phyloP scores from a whole-genome alignment of 2,113 vertebrate genomes.

The Manacus vitellinus region DNA sequence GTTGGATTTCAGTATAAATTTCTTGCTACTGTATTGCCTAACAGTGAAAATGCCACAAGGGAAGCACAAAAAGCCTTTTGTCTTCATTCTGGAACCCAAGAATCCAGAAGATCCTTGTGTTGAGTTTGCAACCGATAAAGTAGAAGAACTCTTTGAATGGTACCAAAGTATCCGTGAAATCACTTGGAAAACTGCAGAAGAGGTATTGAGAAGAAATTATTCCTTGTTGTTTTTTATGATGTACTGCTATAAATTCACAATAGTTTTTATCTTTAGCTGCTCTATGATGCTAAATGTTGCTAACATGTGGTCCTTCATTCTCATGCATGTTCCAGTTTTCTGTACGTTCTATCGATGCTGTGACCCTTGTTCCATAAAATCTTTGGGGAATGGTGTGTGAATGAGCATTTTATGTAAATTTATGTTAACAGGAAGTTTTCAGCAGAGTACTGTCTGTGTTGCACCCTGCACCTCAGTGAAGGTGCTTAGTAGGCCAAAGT shows the following conservation, averaged over 20 bases:
- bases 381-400: background rate
- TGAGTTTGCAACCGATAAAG: constrained; percentile 85
- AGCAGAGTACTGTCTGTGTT: background rate
- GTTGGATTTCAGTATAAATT: background rate
- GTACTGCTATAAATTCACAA: background rate
- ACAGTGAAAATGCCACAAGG: constrained; percentile 78
- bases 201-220: constrained; percentile 55
- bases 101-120: constrained; percentile 80
- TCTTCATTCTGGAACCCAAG: constrained; percentile 85
- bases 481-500: background rate
- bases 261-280: background rate
- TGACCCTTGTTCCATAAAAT: background rate
- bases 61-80: constrained; percentile 85
- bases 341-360: background rate
- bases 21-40: background rate
- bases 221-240: background rate
- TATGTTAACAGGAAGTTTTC: background rate
- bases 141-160: constrained; percentile 93
- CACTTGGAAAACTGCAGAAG: constrained; percentile 82
- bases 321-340: background rate
- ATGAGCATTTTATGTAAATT: background rate
- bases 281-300: background rate
- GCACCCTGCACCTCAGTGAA: background rate
- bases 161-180: constrained; percentile 89
- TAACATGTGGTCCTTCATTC: background rate